A percentile compares a stretch with the other conserved stretches of the same genome.
phyloP scores from a whole-genome alignment of 53 echinoderm and acorn worm genomes.

The Antedon mediterranea region DNA sequence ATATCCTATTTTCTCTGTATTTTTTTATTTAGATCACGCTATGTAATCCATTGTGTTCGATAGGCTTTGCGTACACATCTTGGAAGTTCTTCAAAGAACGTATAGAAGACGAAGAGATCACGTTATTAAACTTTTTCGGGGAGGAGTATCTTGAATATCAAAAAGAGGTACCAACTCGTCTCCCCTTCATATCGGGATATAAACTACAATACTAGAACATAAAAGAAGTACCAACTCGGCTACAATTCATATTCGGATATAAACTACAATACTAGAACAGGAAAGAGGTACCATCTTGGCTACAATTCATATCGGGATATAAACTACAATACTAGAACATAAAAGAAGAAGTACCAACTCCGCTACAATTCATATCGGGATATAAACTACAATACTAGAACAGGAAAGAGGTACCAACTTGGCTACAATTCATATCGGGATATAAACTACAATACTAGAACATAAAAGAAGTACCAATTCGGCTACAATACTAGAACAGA shows the following conservation, averaged over 20 bases:
- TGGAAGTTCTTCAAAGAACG: conserved; percentile 96
- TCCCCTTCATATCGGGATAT: conserved; percentile 84
- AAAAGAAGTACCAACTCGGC: conserved; percentile 48
- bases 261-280: conserved; percentile 30
- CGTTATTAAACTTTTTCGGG: conserved; percentile 81
- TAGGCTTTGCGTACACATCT: conserved; percentile 76
- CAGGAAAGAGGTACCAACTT: too few relatives aligned
- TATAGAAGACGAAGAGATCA: conserved; percentile 89
- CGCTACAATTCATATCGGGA: too few relatives aligned
- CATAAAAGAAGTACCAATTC: too few relatives aligned
- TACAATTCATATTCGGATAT: too few relatives aligned
- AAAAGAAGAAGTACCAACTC: too few relatives aligned
- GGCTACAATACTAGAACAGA: too few relatives aligned
- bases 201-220: conserved; percentile 35
- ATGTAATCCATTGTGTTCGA: conserved; percentile 76
- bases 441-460: too few relatives aligned
- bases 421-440: too few relatives aligned
- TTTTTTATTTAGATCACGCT: conserved; percentile 46
- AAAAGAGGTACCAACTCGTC: conserved; percentile 61
- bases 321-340: too few relatives aligned
- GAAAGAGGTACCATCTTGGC: too few relatives aligned
- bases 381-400: too few relatives aligned
- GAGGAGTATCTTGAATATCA: conserved; percentile 87
- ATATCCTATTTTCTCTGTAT: not conserved
- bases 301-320: too few relatives aligned